Evolutionary conservation across 2,888 invertebrate genomes (phyloP), one percentile per base, ranked within the genome.

Genomic region (Drosophila heteroneura): DNA sequence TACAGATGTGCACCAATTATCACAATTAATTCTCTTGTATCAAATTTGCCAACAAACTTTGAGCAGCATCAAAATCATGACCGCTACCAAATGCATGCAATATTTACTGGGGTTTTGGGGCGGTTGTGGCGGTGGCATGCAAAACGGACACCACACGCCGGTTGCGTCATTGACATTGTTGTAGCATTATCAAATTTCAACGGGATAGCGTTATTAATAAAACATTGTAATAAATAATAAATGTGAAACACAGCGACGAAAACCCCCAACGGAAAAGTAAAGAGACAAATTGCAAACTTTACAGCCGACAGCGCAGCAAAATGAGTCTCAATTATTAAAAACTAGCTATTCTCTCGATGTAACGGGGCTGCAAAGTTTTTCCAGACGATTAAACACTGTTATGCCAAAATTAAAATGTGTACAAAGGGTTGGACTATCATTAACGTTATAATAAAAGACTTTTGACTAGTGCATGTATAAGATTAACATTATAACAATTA

Each of bases 181-280:
- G 64, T 59, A 71, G 66, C 72, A 85, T 87, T 74, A 85, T 85
- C 67, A 76, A 74, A 82, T 87, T 87, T 77, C 81, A 87, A 57
- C 78, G 61, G 57, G 56, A 62, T 67, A 87, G 83, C 81, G 82
- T 80, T 89, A 85, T 87, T 89, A 75, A 85, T 84, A 70, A 33
- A 73, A 73, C 77, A 79, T 74, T 70, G 57, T 64, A 64, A 74
- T 85, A 76, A 85, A 89, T 85, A 82, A 74, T 85, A 80, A 76
- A 89, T 82, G 64, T 39, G 57, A 64, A 52, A 65, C 70, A 69
- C 65, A 74, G 62, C 67, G 74, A 58, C 63, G 65, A 63, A 72
- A 68, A 60, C 35, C 32, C 61, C 61, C 59, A 62, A 12, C 37
- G 60, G 39, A 47, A 49, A 67, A 30, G n/a, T 58, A 44, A 60